A percentile compares a stretch with the other conserved stretches of the same genome.
These are phyloP conservation scores for Asarcornis scutulata DNA, from an alignment of 2,113 vertebrate species.

Conservation along the genomic window DNA sequence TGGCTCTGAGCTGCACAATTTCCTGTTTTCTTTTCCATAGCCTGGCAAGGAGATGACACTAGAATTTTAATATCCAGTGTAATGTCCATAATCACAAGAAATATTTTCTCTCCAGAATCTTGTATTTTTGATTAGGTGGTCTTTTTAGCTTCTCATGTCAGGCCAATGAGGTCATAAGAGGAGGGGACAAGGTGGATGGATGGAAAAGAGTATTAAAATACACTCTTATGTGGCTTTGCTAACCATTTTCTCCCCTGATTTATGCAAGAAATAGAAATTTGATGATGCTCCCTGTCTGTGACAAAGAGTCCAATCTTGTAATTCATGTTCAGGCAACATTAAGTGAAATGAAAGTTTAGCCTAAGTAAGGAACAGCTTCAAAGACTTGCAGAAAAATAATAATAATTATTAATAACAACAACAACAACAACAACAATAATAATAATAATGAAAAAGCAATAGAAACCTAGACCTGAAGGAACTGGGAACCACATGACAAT, in stretches of 20 bases:
- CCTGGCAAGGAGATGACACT: neutral
- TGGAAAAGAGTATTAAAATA: neutral
- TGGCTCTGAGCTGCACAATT: neutral
- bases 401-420: neutral
- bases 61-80: neutral
- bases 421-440: neutral
- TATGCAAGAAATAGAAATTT: neutral
- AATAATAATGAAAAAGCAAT: neutral
- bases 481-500: neutral
- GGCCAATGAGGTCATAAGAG: neutral
- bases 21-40: neutral
- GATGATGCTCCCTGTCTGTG: neutral
- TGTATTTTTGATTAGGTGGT: neutral
- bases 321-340: neutral
- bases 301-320: neutral
- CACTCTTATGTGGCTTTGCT: rapidly evolving
- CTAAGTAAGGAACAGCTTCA: neutral
- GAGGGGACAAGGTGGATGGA: neutral
- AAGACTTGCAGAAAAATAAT: neutral
- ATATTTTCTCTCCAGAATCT: neutral
- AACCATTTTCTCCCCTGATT: neutral
- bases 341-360: neutral
- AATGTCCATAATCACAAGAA: neutral
- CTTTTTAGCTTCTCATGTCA: neutral
- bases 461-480: neutral